Evolutionary conservation across 2,888 invertebrate genomes (phyloP), one percentile per base, ranked within the genome.

Genomic region (Abrostola triplasia): DNA sequence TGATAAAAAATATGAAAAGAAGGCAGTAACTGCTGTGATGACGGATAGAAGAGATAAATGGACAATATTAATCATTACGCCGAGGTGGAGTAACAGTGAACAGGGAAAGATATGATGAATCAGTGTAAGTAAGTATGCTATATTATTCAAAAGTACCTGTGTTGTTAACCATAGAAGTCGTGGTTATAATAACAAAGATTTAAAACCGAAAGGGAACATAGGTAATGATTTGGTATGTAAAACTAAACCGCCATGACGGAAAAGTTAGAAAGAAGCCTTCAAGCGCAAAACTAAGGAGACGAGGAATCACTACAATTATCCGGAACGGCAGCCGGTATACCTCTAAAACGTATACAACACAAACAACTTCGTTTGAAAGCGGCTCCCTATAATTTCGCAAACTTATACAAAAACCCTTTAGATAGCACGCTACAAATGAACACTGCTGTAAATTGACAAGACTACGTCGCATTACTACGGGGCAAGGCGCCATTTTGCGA

Each of bases 401-500:
- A 41, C 47, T 60, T 70, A 67, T 53, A 60, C 47, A 67, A 55
- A 24, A 67, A 67, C 56, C 56, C 54, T 61, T 65, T 36, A 54
- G 55, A 62, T 62, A 66, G 55, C 50, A 53, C 54, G 55, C 48
- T 67, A 75, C 69, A 80, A 79, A 82, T 77, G 71, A 71, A 67
- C 68, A 64, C 62, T 63, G 67, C 69, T 73, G 72, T 72, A 77
- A 82, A 78, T 76, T 76, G 82, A 81, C 81, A 78, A 77, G 78
- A 67, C 66, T 74, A 59, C 62, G 73, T 67, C 66, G 75, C 67
- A 65, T 77, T 74, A 74, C 69, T 56, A 73, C 64, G 69, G 67
- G 72, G 81, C 71, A 68, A 74, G 65, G 81, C 80, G 79, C 76
- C 79, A 80, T 79, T 79, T 79, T 70, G 80, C 80, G 69, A 70